These are phyloP conservation scores for Columbina picui DNA, from an alignment of 2,113 vertebrate genomes.

Conservation along the genomic window DNA sequence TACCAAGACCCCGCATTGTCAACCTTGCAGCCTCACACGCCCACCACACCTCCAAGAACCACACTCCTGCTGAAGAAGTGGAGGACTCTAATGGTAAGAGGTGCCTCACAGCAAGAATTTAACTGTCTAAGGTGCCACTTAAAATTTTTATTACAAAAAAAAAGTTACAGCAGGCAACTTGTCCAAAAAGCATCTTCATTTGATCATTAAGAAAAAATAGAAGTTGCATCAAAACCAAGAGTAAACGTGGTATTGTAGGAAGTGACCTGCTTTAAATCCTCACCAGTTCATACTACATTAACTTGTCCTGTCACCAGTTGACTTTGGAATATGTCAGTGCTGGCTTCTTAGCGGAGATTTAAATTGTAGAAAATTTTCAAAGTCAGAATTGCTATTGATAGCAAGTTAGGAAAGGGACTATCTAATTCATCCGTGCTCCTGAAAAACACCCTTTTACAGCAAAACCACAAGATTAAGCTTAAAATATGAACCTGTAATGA, in stretches of 20 bases:
- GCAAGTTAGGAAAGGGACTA: neutral
- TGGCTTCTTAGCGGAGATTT: neutral
- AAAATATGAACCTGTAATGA: neutral
- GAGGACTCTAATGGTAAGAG: constrained; percentile 85
- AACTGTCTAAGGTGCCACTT: constrained; percentile 61
- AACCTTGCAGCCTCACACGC: constrained; percentile 84
- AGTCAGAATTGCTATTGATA: neutral
- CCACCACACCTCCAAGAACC: constrained; percentile 79
- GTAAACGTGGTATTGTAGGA: neutral
- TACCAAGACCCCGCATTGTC: constrained; percentile 88
- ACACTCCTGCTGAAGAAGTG: constrained; percentile 75
- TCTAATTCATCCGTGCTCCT: neutral
- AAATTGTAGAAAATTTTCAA: neutral
- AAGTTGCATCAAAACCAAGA: neutral
- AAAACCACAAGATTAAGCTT: neutral
- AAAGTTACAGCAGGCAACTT: neutral
- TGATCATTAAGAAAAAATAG: neutral
- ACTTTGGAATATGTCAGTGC: neutral
- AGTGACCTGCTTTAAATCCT: neutral
- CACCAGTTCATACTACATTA: neutral
- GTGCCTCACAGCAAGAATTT: constrained; percentile 41
- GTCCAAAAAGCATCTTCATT: neutral
- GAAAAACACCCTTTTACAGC: neutral
- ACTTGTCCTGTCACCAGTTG: neutral
- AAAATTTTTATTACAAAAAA: constrained; percentile 1